Conservation (phyloP, 2,888 invertebrate genomes). For the Hirtodrosophila trivittata region DNA sequence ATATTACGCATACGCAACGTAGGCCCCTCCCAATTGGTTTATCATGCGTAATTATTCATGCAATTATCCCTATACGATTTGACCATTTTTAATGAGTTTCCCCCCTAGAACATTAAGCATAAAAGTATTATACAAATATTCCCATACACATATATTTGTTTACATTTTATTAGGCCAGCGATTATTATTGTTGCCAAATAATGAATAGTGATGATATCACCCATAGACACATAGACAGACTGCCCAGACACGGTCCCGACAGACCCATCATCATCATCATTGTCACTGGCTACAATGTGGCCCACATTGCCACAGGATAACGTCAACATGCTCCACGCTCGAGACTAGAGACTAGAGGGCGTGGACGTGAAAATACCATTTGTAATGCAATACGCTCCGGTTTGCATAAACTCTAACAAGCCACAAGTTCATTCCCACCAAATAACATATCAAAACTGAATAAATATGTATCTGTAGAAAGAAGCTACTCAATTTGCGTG, state of each 20-base stretch:
- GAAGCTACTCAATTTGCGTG: no score
- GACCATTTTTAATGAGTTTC: constrained; percentile 28
- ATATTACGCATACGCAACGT: constrained; percentile 32
- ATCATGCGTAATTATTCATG: constrained; percentile 32
- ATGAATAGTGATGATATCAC: constrained; percentile 75
- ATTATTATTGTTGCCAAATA: constrained; percentile 77
- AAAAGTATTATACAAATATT: no score
- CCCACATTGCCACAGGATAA: constrained; percentile 23
- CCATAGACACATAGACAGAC: constrained; percentile 19
- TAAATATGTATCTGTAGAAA: neutral
- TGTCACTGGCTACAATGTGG: constrained; percentile 4
- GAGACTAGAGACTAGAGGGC: constrained; percentile 38
- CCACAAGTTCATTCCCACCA: neutral
- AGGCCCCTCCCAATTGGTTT: constrained; percentile 29
- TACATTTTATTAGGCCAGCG: constrained; percentile 69
- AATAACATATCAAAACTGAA: neutral
- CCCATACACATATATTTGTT: constrained; percentile 52
- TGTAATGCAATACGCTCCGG: constrained; percentile 74
- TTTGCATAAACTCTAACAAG: constrained; percentile 65
- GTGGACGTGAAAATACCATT: constrained; percentile 72
- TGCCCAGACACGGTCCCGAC: constrained; percentile 12
- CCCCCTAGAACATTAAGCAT: constrained; percentile 9
- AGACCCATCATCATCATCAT: constrained; percentile 25
- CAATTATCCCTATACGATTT: constrained; percentile 10
- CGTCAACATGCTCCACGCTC: constrained; percentile 47